Base-by-base conservation (phyloP, 1,140 invertebrate species). In the Chionoecetes opilio region DNA sequence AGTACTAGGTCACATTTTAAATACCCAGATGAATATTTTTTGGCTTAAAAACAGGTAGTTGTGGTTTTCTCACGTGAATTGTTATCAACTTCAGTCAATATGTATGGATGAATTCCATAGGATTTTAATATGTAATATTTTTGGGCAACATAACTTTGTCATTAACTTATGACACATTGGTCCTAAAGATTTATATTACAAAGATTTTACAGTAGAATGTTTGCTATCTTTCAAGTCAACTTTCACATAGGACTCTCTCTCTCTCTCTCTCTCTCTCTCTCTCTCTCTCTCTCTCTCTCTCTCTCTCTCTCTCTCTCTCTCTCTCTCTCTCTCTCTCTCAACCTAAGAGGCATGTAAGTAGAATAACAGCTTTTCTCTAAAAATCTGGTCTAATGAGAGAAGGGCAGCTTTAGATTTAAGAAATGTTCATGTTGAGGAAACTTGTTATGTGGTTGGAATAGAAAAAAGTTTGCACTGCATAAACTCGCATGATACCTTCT, bases 251-350 rank as follows among this genome's bases (percentile, higher is more conserved):
- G 5, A 14, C 14, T 6, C 5, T 46, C 14, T 46, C 14, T 46
- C 14, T 46, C 14, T 87, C 21, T 75, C 63, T 75, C 21, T 1
- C 21, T 11, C 6, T n/a, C 63, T 75, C 63, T 75, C 63, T 75
- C 63, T 75, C 63, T 75, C 63, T 75, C 63, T 75, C 63, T 75
- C 63, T 75, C 63, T 75, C 63, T 75, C 63, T 75, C 53, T 75
- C 63, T 75, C 63, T 75, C 63, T 75, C 63, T 75, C 63, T 75
- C 63, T 75, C 63, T 75, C 63, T 75, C 63, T 75, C 63, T 75
- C 63, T 75, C 63, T 75, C 63, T 75, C 63, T 75, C 63, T 75
- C 63, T 75, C 63, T 26, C 63, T 75, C 21, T 75, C 63, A 75
- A 75, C 21, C n/a, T 75, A n/a, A n/a, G n/a, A 75, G 63, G 46